phyloP scores from a whole-genome alignment of 2,113 vertebrate genomes.

The Equus przewalskii region DNA sequence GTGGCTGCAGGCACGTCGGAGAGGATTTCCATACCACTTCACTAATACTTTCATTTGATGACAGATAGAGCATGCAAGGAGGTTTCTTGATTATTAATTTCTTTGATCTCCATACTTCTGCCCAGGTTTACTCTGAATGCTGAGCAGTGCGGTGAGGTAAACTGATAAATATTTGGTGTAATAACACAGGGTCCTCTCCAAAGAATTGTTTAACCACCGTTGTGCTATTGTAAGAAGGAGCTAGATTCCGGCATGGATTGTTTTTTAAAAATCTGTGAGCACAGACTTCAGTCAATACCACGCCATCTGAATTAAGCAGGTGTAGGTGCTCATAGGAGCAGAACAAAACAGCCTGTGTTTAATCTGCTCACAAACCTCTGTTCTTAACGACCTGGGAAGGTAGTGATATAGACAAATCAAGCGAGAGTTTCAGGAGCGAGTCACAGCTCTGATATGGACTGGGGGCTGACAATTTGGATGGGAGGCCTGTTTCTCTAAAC shows the following conservation, averaged over 20 bases:
- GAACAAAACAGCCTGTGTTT: constrained; percentile 72
- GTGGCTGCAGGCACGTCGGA: constrained; percentile 71
- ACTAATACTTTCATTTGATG: constrained; percentile 85
- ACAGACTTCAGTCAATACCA: not conserved
- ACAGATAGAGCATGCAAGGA: constrained; percentile 79
- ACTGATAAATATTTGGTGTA: constrained; percentile 82
- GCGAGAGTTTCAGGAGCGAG: not conserved
- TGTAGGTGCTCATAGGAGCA: not conserved
- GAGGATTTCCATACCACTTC: constrained; percentile 81
- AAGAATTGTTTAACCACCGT: constrained; percentile 73
- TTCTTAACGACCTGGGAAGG: constrained; percentile 40
- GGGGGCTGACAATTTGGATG: not conserved
- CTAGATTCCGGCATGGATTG: not conserved
- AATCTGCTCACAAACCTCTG: constrained; percentile 53
- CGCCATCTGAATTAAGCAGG: not conserved
- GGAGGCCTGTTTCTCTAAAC: not conserved
- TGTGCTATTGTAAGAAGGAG: constrained; percentile 65
- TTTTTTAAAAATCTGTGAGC: constrained; percentile 33
- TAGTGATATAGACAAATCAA: not conserved
- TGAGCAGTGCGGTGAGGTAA: constrained; percentile 77
- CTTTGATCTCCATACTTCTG: constrained; percentile 85
- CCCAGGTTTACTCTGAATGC: constrained; percentile 76
- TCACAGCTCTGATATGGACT: not conserved
- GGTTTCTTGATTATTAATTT: constrained; percentile 75
- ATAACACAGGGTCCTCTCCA: constrained; percentile 71